These are phyloP conservation scores for Acrobasis consociella DNA, from an alignment of 2,888 invertebrate species.

Conservation along the genomic window DNA sequence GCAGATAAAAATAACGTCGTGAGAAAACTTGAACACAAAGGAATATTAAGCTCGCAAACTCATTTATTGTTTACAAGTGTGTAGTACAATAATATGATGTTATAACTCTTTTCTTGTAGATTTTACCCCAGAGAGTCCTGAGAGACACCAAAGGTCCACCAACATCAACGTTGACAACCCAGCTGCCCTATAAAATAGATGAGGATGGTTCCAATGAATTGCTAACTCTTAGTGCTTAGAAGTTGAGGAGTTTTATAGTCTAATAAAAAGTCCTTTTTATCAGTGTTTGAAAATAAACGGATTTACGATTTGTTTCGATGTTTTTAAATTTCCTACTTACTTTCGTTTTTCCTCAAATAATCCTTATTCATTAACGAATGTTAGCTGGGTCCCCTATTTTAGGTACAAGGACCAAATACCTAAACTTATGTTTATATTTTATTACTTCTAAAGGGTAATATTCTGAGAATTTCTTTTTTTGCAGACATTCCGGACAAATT, in stretches of 20 bases:
- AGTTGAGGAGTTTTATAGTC: not conserved
- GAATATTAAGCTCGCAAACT: no score
- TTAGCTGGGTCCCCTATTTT: no score
- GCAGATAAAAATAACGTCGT: no score
- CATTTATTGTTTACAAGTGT: no score
- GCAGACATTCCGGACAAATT: no score
- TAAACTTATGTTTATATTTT: no score
- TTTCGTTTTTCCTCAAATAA: no score
- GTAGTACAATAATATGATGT: no score
- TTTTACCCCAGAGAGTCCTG: constrained; percentile 29
- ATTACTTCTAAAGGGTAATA: no score
- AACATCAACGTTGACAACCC: constrained; percentile 67
- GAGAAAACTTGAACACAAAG: not conserved
- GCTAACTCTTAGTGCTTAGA: constrained; percentile 47
- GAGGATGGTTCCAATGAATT: constrained; percentile 83
- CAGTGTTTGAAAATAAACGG: constrained; percentile 10
- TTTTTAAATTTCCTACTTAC: not conserved
- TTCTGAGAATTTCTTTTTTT: no score
- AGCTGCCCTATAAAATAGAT: constrained; percentile 84
- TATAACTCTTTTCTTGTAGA: constrained; percentile 28
- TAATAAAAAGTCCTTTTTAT: constrained; percentile 20
- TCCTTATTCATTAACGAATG: no score
- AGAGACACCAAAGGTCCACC: constrained; percentile 51
- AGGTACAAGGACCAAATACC: no score
- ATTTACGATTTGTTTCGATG: not conserved